Conservation (phyloP, 2,888 invertebrate genomes). For the Helleia helle region DNA sequence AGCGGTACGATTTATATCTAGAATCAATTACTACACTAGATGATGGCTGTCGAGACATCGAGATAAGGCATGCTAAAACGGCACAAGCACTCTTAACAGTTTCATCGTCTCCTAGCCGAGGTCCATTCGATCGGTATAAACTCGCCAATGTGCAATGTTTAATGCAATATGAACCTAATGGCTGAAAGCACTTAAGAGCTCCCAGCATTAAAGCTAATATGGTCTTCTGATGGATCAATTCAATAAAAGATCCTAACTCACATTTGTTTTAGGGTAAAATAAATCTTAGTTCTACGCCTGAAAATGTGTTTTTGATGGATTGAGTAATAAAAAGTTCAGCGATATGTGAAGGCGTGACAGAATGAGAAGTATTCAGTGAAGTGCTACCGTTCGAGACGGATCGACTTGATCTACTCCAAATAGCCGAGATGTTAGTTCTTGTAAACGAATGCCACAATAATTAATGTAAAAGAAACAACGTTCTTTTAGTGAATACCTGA, state of each 20-base stretch:
- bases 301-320: slow-evolving; percentile 8
- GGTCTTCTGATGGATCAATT: slow-evolving; percentile 5
- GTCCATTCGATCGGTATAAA: slow-evolving; percentile 25
- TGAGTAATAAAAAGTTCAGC: slow-evolving; percentile 6
- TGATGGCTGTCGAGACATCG: slow-evolving; percentile 31
- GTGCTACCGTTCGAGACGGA: slow-evolving; percentile 38
- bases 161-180: slow-evolving; percentile 40
- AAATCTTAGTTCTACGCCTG: slow-evolving; percentile 21
- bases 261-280: slow-evolving; percentile 23
- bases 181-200: slow-evolving; percentile 27
- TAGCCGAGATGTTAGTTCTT: slow-evolving; percentile 10
- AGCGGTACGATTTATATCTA: slow-evolving; percentile 31
- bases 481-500: background rate
- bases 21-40: slow-evolving; percentile 41
- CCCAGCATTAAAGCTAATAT: slow-evolving; percentile 14
- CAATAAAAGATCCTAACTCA: slow-evolving; percentile 14
- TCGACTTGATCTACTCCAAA: slow-evolving; percentile 29
- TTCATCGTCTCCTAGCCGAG: slow-evolving; percentile 40
- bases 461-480: background rate
- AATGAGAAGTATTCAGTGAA: slow-evolving; percentile 39
- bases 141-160: slow-evolving; percentile 18
- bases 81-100: slow-evolving; percentile 42
- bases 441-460: slow-evolving; percentile 1
- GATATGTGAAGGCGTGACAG: slow-evolving; percentile 29
- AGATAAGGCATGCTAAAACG: slow-evolving; percentile 54